Conservation (phyloP, 2,888 invertebrate genomes). For the Diaphora mendica region DNA sequence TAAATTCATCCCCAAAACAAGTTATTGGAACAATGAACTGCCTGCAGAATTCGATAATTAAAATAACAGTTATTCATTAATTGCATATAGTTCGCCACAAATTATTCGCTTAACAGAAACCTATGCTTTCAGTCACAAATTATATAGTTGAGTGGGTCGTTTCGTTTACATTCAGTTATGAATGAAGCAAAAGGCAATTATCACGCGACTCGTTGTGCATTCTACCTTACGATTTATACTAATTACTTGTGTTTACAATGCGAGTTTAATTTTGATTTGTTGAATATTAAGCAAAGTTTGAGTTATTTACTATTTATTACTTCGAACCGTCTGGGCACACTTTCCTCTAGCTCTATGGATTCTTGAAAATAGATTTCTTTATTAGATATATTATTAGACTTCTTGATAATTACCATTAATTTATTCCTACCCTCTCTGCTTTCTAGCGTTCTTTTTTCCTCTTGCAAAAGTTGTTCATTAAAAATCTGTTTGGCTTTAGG, state of each 20-base stretch:
- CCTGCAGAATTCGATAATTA: neutral
- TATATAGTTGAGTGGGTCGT: constrained; percentile 19
- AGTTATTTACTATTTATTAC: constrained; percentile 3
- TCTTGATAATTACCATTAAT: neutral
- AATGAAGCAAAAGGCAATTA: constrained; percentile 44
- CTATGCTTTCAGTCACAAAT: constrained; percentile 19
- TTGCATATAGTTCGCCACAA: constrained; percentile 1
- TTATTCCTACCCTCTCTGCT: no score
- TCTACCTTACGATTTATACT: constrained; percentile 31
- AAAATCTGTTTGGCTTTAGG: neutral
- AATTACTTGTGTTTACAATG: constrained; percentile 32
- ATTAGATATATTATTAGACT: neutral
- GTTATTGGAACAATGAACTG: neutral
- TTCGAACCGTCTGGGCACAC: neutral
- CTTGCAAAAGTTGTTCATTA: neutral
- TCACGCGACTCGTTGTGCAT: constrained; percentile 36
- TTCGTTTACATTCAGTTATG: constrained; percentile 30
- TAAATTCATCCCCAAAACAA: neutral
- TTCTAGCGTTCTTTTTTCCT: neutral
- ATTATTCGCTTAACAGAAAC: constrained; percentile 7
- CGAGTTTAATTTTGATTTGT: constrained; percentile 15
- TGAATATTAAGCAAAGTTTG: neutral
- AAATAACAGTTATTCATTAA: neutral
- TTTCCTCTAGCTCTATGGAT: neutral
- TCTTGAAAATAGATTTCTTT: neutral